Conservation (phyloP, 2,888 invertebrate genomes). For the Drosophila recens region DNA sequence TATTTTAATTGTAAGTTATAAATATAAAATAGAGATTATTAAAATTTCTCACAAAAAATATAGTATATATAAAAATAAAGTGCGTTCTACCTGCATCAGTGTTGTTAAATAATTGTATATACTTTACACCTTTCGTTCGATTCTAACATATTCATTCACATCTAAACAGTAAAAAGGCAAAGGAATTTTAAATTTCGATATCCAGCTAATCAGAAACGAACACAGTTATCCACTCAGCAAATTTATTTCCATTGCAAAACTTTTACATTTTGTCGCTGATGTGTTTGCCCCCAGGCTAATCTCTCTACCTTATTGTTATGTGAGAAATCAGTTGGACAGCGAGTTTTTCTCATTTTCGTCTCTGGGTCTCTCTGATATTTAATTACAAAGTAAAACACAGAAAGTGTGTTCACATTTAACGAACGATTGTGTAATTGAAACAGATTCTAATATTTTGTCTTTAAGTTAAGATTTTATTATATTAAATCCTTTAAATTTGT, state of each 20-base stretch:
- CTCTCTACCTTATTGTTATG: conserved; percentile 25
- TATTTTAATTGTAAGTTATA: neutral
- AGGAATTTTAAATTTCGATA: conserved; percentile 1
- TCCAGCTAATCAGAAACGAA: conserved; percentile 44
- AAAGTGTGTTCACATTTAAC: neutral
- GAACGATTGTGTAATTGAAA: neutral
- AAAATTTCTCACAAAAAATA: neutral
- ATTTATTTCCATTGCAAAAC: conserved; percentile 36
- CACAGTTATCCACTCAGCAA: conserved; percentile 53
- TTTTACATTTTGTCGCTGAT: conserved; percentile 20
- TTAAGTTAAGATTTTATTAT: neutral
- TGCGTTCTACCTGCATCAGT: too few relatives aligned
- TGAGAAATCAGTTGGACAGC: conserved; percentile 28
- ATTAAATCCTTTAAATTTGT: neutral
- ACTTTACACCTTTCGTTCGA: neutral
- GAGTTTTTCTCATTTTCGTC: neutral
- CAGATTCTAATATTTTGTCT: neutral
- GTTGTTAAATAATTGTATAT: neutral
- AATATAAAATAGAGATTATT: neutral
- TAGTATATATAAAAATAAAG: neutral
- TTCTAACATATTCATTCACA: neutral
- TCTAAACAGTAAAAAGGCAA: neutral
- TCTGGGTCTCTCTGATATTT: neutral
- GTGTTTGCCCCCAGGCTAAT: neutral
- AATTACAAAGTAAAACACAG: neutral